Percentiles rank a stretch among this genome's conserved stretches.
These are phyloP conservation scores for Odontesthes bonariensis DNA, from an alignment of 2,113 vertebrate genomes.

Conservation along the genomic window DNA sequence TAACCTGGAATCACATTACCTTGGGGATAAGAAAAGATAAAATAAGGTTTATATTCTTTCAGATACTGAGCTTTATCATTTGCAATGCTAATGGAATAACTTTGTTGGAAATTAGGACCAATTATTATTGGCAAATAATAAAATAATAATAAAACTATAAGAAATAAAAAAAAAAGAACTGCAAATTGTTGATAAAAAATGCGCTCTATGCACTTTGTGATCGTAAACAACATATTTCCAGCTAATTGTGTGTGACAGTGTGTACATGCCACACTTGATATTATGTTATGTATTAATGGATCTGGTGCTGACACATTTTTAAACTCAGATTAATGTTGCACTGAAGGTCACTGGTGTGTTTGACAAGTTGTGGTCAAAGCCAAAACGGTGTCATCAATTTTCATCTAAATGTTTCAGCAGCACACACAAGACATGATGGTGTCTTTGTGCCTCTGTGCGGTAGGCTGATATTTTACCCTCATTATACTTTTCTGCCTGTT, in stretches of 20 bases:
- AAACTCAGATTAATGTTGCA: conserved; percentile 52
- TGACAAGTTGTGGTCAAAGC: conserved; percentile 2
- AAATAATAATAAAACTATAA: too few relatives aligned
- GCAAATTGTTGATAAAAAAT: too few relatives aligned
- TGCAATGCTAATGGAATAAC: background rate
- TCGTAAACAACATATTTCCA: background rate
- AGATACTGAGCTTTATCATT: background rate
- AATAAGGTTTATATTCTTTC: background rate
- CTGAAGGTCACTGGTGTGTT: conserved; percentile 47
- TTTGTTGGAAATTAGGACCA: too few relatives aligned
- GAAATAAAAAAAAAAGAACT: too few relatives aligned
- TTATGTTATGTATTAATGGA: conserved; percentile 55
- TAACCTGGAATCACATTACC: background rate
- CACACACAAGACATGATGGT: background rate
- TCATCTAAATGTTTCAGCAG: conserved; percentile 17
- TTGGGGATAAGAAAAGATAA: background rate
- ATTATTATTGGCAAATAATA: too few relatives aligned
- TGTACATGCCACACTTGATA: conserved; percentile 21
- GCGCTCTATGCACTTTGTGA: too few relatives aligned
- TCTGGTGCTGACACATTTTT: conserved; percentile 51
- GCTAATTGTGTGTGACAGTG: background rate
- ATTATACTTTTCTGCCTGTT: background rate
- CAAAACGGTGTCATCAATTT: conserved; percentile 34
- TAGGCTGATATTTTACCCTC: background rate
- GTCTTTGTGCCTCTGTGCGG: background rate